Evolutionary conservation across 1,140 invertebrate species (phyloP).

Genomic region (Euura saliciscinereae): DNA sequence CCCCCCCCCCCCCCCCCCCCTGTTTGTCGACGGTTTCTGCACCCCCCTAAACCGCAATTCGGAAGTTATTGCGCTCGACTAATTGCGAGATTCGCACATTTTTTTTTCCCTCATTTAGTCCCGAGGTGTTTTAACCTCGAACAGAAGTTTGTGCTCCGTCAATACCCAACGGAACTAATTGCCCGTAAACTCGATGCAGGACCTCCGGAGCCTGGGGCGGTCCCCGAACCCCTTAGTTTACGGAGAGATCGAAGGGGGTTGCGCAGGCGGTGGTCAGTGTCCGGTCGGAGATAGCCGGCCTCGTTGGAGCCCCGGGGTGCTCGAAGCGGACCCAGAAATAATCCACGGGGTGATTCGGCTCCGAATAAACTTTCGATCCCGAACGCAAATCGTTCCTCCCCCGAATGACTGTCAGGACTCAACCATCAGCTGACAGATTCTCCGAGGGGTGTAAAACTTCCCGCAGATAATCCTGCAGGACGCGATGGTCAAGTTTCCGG

Average conservation of each 20-base stretch:
- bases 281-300: neutral
- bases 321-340: neutral
- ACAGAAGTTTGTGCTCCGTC: neutral
- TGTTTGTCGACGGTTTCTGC: neutral
- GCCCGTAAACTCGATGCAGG: neutral
- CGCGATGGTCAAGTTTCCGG: neutral
- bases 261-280: neutral
- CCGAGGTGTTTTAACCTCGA: neutral
- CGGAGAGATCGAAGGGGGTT: neutral
- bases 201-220: neutral
- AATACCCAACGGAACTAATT: neutral
- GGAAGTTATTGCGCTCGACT: neutral
- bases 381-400: too few species aligned
- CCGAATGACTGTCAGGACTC: too few species aligned
- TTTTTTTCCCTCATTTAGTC: too few species aligned
- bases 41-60: neutral
- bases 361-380: too few species aligned
- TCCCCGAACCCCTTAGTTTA: neutral
- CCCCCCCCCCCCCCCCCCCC: neutral
- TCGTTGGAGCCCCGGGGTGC: neutral
- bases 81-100: neutral
- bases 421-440: too few species aligned
- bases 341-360: neutral
- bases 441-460: too few species aligned
- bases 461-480: too few species aligned